A percentile compares a stretch with the other conserved stretches of the same genome.
These are phyloP conservation scores for Ornithorhynchus anatinus DNA, from an alignment of 2,113 vertebrate genomes.

Conservation along the genomic window DNA sequence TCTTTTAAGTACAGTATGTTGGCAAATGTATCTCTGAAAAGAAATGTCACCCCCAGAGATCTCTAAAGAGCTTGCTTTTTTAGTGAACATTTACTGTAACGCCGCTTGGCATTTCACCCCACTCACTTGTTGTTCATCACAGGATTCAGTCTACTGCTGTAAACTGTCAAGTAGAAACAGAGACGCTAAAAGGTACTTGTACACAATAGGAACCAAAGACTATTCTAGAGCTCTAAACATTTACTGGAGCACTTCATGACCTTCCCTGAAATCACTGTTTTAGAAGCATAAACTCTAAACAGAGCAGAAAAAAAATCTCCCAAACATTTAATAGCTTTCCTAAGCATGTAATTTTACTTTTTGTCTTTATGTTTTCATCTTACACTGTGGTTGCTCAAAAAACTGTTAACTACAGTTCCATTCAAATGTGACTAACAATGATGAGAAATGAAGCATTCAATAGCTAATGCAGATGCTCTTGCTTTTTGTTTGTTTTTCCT, in stretches of 20 bases:
- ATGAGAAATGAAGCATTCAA: slow-evolving; percentile 20
- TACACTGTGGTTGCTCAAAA: slow-evolving; percentile 3
- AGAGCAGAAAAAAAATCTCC: slow-evolving; percentile 1
- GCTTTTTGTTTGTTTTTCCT: slow-evolving; percentile 10
- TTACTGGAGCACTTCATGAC: background rate
- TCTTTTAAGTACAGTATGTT: slow-evolving; percentile 4
- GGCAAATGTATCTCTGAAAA: slow-evolving; percentile 3
- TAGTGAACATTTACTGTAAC: background rate
- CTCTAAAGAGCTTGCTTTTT: slow-evolving; percentile 14
- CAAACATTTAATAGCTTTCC: slow-evolving; percentile 20
- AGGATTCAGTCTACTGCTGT: slow-evolving; percentile 16
- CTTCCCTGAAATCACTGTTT: slow-evolving; percentile 32
- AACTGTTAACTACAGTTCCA: slow-evolving; percentile 5
- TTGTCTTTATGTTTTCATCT: slow-evolving; percentile 4
- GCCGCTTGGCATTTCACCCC: slow-evolving; percentile 16
- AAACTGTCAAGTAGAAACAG: slow-evolving; percentile 25
- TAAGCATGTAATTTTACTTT: slow-evolving; percentile 18
- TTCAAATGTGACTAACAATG: slow-evolving; percentile 26
- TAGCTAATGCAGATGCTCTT: slow-evolving; percentile 8
- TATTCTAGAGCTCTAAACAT: slow-evolving; percentile 18
- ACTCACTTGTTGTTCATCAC: background rate
- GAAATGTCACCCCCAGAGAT: slow-evolving; percentile 13
- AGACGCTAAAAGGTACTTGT: slow-evolving; percentile 3
- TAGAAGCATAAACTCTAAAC: slow-evolving; percentile 14
- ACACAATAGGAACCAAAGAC: slow-evolving; percentile 15